Percentiles rank a stretch among this genome's conserved stretches.
These are phyloP conservation scores for Otocyon megalotis DNA, from an alignment of 2,113 vertebrate species.

Conservation along the genomic window DNA sequence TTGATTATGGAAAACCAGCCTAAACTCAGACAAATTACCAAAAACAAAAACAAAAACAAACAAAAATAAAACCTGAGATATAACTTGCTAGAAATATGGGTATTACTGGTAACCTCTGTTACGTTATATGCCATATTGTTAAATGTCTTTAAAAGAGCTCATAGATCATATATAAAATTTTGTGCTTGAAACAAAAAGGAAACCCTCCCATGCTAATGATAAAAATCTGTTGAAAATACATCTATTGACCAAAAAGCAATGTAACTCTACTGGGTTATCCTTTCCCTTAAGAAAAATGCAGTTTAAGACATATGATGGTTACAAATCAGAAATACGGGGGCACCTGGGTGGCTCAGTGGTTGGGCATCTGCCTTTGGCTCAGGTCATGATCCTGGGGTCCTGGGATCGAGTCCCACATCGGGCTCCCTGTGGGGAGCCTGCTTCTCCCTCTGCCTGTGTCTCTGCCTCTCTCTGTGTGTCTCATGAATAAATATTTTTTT, in stretches of 20 bases:
- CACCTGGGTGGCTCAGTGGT: no score
- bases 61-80: neutral
- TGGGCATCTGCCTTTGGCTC: no score
- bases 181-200: neutral
- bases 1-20: neutral
- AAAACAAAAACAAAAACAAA: neutral
- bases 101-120: neutral
- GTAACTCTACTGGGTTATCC: neutral
- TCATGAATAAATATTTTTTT: neutral
- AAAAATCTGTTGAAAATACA: neutral
- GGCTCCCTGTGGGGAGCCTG: no score
- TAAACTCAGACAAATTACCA: slow-evolving; percentile 3
- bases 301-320: neutral
- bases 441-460: no score
- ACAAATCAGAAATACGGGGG: neutral
- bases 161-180: neutral
- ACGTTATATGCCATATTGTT: neutral
- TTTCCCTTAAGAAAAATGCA: neutral
- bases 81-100: neutral
- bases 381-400: no score
- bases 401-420: no score
- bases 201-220: neutral
- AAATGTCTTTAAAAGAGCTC: neutral
- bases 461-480: no score
- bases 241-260: neutral